Percentiles rank a stretch among this genome's conserved stretches.
Evolutionary conservation across 2,797 vertebrate species (phyloP).

Genomic region (Eleutherodactylus coqui): DNA sequence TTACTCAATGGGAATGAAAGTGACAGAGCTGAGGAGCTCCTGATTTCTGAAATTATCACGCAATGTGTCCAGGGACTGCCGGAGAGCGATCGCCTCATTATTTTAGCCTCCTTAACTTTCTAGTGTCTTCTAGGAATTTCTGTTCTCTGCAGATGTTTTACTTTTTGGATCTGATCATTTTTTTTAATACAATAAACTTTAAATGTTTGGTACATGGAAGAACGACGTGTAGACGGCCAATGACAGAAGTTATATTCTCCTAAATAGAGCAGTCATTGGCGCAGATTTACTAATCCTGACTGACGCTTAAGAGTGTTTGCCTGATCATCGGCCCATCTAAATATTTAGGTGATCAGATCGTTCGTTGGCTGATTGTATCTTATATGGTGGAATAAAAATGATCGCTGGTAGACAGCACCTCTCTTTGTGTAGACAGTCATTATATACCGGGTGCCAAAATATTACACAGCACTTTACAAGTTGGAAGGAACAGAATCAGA

Average conservation of each 20-base stretch:
- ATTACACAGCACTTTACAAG: too few relatives aligned
- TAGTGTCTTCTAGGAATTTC: slow-evolving; percentile 28
- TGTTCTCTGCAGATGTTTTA: background rate
- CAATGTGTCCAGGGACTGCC: slow-evolving; percentile 62
- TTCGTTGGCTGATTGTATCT: too few relatives aligned
- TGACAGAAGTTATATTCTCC: background rate
- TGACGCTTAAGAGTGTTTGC: too few relatives aligned
- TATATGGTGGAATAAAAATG: too few relatives aligned
- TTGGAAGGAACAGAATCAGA: too few relatives aligned
- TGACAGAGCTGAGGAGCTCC: slow-evolving; percentile 67
- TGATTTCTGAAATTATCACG: slow-evolving; percentile 68
- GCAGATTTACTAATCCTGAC: background rate
- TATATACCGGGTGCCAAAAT: too few relatives aligned
- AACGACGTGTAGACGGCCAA: too few relatives aligned
- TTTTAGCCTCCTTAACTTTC: slow-evolving; percentile 56
- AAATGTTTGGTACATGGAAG: background rate
- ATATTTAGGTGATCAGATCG: too few relatives aligned
- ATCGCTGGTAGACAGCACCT: too few relatives aligned
- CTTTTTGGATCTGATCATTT: background rate
- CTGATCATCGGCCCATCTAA: too few relatives aligned
- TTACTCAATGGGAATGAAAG: slow-evolving; percentile 69
- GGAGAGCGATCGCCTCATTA: slow-evolving; percentile 49
- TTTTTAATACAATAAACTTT: background rate
- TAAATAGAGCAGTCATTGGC: background rate
- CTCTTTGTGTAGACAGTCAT: too few relatives aligned